Percentiles rank a stretch among this genome's conserved stretches.
Conservation (phyloP, 2,888 invertebrate species). For the Caenorhabditis sulstoni region DNA sequence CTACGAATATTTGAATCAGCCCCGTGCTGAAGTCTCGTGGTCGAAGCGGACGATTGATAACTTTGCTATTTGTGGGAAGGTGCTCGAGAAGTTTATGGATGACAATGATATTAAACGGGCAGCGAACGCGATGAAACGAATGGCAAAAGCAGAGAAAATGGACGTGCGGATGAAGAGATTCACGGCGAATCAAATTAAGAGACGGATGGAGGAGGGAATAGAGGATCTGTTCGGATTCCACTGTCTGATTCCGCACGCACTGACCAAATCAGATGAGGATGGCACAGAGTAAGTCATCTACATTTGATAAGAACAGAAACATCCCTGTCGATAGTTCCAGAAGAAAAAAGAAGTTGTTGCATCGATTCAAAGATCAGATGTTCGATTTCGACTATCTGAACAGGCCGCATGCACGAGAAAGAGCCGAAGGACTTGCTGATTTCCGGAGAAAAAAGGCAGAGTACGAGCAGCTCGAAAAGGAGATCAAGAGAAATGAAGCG, state of each 20-base stretch:
- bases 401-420: background rate
- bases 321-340: slow-evolving; percentile 5
- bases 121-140: slow-evolving; percentile 16
- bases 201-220: background rate
- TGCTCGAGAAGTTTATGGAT: slow-evolving; percentile 6
- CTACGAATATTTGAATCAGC: no score
- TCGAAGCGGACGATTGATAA: no score
- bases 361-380: background rate
- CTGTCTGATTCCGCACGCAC: slow-evolving; percentile 8
- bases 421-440: background rate
- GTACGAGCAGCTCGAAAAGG: background rate
- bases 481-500: background rate
- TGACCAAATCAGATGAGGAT: slow-evolving; percentile 7
- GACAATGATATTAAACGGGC: background rate
- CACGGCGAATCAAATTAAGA: background rate
- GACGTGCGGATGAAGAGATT: slow-evolving; percentile 2
- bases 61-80: no score
- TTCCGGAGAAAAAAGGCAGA: background rate
- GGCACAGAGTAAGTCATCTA: slow-evolving; percentile 2
- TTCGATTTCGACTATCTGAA: slow-evolving; percentile 23
- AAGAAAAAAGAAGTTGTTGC: slow-evolving; percentile 16
- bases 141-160: slow-evolving; percentile 3
- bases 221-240: slow-evolving; percentile 16
- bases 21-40: no score
- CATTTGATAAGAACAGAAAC: no score